Percentiles rank a stretch among this genome's conserved stretches.
phyloP scores from a whole-genome alignment of 2,113 vertebrate genomes.

The Chlorodrepanis virens region DNA sequence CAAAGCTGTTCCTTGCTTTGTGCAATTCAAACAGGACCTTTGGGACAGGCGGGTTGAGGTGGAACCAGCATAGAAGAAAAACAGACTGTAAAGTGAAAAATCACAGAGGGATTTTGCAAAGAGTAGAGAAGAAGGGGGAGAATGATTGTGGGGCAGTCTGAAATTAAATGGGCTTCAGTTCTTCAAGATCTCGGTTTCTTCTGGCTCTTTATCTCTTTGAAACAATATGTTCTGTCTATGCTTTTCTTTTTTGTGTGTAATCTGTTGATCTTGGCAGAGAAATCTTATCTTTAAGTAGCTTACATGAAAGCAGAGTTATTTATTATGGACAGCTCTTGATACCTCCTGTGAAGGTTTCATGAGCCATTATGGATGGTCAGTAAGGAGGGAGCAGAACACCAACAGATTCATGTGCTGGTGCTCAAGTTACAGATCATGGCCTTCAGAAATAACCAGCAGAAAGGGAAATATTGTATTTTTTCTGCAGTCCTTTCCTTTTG shows the following conservation, averaged over 20 bases:
- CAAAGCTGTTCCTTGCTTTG: background rate
- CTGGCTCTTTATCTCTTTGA: background rate
- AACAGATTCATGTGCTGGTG: background rate
- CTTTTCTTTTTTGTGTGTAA: background rate
- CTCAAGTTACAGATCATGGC: background rate
- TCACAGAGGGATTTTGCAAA: background rate
- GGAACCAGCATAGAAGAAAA: background rate
- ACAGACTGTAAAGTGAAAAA: background rate
- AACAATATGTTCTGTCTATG: background rate
- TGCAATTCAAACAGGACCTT: background rate
- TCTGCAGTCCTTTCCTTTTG: background rate
- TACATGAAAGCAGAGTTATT: background rate
- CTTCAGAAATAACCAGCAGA: background rate
- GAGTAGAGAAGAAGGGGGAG: background rate
- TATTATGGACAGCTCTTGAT: background rate
- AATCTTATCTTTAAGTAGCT: background rate
- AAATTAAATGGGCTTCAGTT: background rate
- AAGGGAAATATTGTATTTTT: background rate
- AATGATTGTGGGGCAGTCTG: background rate
- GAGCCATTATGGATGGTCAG: background rate
- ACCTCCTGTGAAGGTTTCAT: background rate
- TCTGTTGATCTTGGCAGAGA: background rate
- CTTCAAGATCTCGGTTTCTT: background rate
- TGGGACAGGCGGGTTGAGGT: background rate
- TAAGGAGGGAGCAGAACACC: fast-evolving